Base-by-base conservation (phyloP, 1,140 invertebrate genomes). In the Maconellicoccus hirsutus region DNA sequence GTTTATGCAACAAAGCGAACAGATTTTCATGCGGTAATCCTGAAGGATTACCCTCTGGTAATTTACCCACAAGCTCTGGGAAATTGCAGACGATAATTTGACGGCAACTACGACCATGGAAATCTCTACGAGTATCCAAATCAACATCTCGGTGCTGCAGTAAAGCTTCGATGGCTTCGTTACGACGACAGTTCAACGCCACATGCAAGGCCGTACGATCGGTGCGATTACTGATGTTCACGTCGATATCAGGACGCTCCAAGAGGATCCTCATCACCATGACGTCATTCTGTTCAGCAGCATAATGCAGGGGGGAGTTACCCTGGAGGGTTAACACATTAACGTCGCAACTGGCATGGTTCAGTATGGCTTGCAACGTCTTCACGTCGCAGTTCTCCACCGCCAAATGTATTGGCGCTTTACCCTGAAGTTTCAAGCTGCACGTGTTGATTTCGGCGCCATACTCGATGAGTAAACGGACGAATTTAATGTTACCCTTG, bases 391-490 rank as follows among this genome's bases (percentile, higher is more conserved):
- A 81, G 1, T 79, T 81, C 75, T 87, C 83, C 0, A 83, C 81
- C 0, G 86, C 86, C 71, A 86, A 87, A 78, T 88, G 89, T 42
- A 91, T 81, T 0, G 87, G 86, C 1, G 84, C 3, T 33, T 12
- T 33, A 12, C 29, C n/a, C n/a, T n/a, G 12, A 33, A 33, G 12
- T 33, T 33, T 33, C 3, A 6, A 3, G 4, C 12, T 33, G 29
- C 29, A 6, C 12, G 29, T 33, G 29, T 33, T 33, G 29, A 33
- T 33, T 6, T 33, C 29, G 3, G 29, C 29, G 29, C 29, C 29
- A 33, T 33, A 6, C 29, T 33, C 4, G 4, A 33, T 3, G 3
- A 33, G 29, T 3, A 33, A 3, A 6, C 4, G 29, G 12, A 33
- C 29, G 29, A 33, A 33, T 33, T 33, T 12, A 12, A 6, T 3